phyloP scores from a whole-genome alignment of 2,113 vertebrate species.

The Erpornis zantholeuca region DNA sequence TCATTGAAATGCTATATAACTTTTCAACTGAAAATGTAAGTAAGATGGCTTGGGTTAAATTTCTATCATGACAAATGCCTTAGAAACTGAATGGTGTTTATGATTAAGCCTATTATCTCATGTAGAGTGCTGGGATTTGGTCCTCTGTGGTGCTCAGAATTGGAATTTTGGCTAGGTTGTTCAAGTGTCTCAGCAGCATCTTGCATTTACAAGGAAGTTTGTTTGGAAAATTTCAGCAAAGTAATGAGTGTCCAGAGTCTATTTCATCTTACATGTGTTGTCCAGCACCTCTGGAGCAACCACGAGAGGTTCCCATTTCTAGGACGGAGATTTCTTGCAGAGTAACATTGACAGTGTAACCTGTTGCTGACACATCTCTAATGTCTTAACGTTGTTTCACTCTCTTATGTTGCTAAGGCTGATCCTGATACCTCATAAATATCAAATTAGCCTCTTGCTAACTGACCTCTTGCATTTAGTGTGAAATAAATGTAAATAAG shows the following conservation, averaged over 20 bases:
- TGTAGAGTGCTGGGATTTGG: neutral
- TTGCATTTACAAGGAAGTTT: neutral
- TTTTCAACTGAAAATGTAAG: neutral
- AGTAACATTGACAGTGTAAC: neutral
- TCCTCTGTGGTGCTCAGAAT: neutral
- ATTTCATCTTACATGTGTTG: neutral
- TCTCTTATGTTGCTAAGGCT: neutral
- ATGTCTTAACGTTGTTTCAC: neutral
- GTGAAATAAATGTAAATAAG: neutral
- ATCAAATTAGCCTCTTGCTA: neutral
- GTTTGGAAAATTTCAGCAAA: neutral
- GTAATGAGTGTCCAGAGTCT: neutral
- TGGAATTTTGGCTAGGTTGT: neutral
- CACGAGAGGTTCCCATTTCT: neutral
- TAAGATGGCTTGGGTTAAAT: neutral
- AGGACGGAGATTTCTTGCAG: neutral
- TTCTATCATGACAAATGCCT: neutral
- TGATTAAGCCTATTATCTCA: neutral
- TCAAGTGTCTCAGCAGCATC: neutral
- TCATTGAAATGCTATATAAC: neutral
- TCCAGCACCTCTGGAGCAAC: neutral
- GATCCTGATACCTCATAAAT: neutral
- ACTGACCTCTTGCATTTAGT: neutral
- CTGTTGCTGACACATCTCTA: neutral
- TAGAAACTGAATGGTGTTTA: neutral